These are phyloP conservation scores for Oreochromis niloticus DNA, from an alignment of 2,113 vertebrate species.

Conservation along the genomic window DNA sequence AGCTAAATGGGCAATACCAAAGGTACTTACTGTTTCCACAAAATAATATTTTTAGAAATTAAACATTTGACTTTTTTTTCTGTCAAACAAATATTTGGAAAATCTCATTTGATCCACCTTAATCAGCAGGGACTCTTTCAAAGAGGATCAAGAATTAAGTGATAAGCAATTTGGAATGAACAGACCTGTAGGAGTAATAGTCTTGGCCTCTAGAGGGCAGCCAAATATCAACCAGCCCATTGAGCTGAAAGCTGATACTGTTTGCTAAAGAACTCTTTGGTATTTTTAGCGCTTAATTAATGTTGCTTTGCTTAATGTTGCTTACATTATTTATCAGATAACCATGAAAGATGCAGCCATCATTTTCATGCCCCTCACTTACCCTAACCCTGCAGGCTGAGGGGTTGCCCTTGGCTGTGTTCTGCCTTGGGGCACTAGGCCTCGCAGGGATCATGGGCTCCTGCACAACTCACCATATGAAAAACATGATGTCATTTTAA, in stretches of 20 bases:
- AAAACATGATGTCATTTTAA: not conserved
- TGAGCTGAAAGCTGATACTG: not conserved
- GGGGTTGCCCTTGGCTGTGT: conserved; percentile 82
- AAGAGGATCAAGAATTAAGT: not conserved
- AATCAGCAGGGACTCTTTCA: not conserved
- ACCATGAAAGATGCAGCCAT: not conserved
- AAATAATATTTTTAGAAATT: rapidly evolving
- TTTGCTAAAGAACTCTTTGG: not conserved
- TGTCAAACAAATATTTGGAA: not conserved
- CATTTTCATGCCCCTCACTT: not conserved
- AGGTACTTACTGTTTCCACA: not conserved
- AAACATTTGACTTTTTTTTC: not conserved
- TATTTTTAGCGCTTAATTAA: not conserved
- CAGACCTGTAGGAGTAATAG: not conserved
- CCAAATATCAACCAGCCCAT: not conserved
- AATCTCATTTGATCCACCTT: not conserved
- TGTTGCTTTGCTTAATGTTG: not conserved
- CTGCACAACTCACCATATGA: not conserved
- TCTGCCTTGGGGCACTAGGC: conserved; percentile 84
- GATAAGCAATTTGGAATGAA: not conserved
- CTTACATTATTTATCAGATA: not conserved
- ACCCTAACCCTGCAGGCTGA: conserved; percentile 76
- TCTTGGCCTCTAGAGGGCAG: not conserved
- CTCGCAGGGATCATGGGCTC: conserved; percentile 80
- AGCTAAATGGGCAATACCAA: not conserved